Base-by-base conservation (phyloP, 2,113 vertebrate species). In the Lampris incognitus region DNA sequence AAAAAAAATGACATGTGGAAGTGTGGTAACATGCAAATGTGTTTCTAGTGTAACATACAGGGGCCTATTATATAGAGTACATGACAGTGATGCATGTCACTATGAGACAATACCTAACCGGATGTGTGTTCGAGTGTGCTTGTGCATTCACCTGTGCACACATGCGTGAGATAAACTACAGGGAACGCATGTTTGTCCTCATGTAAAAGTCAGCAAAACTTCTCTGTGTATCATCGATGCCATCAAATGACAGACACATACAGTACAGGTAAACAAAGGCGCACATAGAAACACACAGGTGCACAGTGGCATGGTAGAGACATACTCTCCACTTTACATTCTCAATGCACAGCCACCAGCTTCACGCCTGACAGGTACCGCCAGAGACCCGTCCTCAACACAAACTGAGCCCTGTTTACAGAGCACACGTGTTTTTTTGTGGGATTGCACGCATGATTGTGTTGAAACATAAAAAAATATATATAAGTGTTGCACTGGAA, bases 301-400 rank as follows among this genome's bases (percentile, higher is more conserved):
- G 6, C 66, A 39, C 39, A 48, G 48, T 3, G 0, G 39, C 11
- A 61, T 42, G 61, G 36, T 52, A 68, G 54, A 68, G 54, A 74
- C 60, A 52, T 54, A 72, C n/a, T 41, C 48, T 69, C 72, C 48
- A 57, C 52, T 88, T 82, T 80, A 66, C 77, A 84, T 85, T 83
- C 71, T 74, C 11, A 70, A 46, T 46, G 68, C 49, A 76, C 13
- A 13, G 44, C n/a, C 10, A 6, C 55, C 38, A 74, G 76, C 57
- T 54, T 50, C 69, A 81, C 63, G 66, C 80, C 57, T 74, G 66
- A 74, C 74, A 67, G 11, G 55, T 61, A 68, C 50, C 79, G 69
- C 72, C 44, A 68, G 72, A 85, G 84, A 85, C 56, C 40, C 62
- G 75, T 69, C 58, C 69, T 65, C 39, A 82, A 74, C 73, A 58